Base-by-base conservation (phyloP, 2,888 invertebrate genomes). In the Amphiduros pacificus region DNA sequence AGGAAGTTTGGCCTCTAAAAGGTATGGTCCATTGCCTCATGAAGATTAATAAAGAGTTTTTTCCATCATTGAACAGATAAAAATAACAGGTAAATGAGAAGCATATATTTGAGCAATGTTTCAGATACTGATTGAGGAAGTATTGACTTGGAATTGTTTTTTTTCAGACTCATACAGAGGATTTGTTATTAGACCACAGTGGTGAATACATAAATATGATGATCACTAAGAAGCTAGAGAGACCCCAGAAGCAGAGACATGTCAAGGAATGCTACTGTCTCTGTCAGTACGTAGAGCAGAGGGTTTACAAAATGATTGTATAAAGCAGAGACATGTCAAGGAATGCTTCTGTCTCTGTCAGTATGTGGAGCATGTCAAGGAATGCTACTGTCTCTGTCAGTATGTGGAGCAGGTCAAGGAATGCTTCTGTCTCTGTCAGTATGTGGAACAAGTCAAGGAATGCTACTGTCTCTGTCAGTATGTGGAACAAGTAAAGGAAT, bases 281-380 rank as follows among this genome's bases (percentile, higher is more conserved):
- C n/a, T 44, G 44, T 17, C 44, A 44, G 22, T 44, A 44, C 22
- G 44, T 44, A 5, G 44, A 44, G n/a, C 44, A 44, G 22, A n/a
- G 44, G 44, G 44, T 44, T 44, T 44, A 44, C 44, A 44, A 44
- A 44, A 44, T 5, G n/a, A 22, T 44, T 17, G 44, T 44, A 44
- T 44, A 22, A 44, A 44, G n/a, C 44, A 44, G 22, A n/a, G 44
- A 5, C 44, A 44, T 44, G 44, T 44, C n/a, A 44, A 44, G n/a
- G 44, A 22, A n/a, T n/a, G 20, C n/a, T 44, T 20, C 44, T 44
- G 44, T 44, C 22, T 44, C n/a, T 44, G 44, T 17, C 44, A 44
- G 22, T 44, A 44, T 44, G 44, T 44, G 4, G 44, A 44, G n/a
- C 44, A 44, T 44, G 44, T 44, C n/a, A 44, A 44, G n/a, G 44